Base-by-base conservation (phyloP, 2,888 invertebrate genomes). In the Trisateles emortualis region DNA sequence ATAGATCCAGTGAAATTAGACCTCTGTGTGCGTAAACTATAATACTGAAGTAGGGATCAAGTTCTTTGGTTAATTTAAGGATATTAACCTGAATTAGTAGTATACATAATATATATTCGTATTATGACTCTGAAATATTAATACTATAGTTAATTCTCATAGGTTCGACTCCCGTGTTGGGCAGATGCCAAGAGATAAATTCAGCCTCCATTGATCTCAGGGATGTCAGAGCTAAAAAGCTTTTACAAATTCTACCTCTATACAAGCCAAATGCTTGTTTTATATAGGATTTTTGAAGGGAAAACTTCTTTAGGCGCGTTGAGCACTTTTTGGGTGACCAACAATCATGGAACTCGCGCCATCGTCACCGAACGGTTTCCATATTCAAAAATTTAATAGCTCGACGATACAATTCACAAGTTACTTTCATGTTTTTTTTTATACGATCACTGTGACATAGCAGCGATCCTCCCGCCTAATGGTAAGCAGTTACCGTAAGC, bases 101-200 rank as follows among this genome's bases (percentile, higher is more conserved):
- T 1, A 32, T 32, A 11, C 2, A 11, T 5, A 19, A 5, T 19
- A 19, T 3, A 5, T 19, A 19, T 19, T 19, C 32, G 32, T 32
- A 32, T 11, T 11, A 29, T 32, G 19, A n/a, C n/a, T n/a, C n/a
- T n/a, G 13, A 40, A 40, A 22, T 40, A 40, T 24, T 40, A 16
- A 16, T 29, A 29, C n/a, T 9, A 29, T 2, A 29, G n/a, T 29
- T 4, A 32, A 32, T n/a, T 0, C 5, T 19, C 19, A 32, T 32
- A 32, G 11, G 11, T 32, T 32, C 5, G 3, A 32, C 4, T 32
- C 11, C 4, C 11, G 5, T 32, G 4, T 32, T 32, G 32, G 13
- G 5, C 0, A 11, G 32, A 0, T 11, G 32, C 32, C 32, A 32
- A 10, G 35, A 1, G 8, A 16, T 35, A 35, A 35, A 32, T 32